Conservation (phyloP, 2,797 vertebrate species). For the Microctenopoma lineatum region DNA sequence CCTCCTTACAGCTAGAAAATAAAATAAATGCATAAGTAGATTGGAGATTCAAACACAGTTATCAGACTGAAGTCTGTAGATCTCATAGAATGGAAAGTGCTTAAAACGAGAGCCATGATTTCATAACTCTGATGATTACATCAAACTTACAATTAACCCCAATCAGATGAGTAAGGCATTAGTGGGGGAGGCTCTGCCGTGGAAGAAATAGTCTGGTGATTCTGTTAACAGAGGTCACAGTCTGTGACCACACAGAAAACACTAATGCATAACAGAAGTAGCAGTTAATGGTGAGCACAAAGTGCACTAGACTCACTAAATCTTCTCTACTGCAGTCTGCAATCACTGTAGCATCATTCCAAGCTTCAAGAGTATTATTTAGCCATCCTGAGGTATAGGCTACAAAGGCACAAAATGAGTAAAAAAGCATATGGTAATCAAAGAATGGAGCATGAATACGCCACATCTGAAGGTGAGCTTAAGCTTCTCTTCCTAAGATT, state of each 20-base stretch:
- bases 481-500: too few relatives aligned
- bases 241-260: neutral
- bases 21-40: neutral
- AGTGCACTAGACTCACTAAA: constrained; percentile 19
- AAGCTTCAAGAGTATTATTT: constrained; percentile 9
- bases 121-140: constrained; percentile 20
- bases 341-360: constrained; percentile 35
- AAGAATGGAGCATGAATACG: neutral
- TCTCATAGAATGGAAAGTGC: neutral
- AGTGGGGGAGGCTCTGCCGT: neutral
- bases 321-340: constrained; percentile 10
- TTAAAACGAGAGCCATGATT: constrained; percentile 6
- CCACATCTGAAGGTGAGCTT: neutral
- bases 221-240: constrained; percentile 45
- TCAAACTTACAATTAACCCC: constrained; percentile 37
- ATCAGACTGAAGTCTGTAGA: neutral
- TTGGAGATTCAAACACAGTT: neutral
- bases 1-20: neutral
- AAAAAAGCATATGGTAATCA: neutral
- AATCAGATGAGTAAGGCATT: constrained; percentile 36
- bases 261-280: constrained; percentile 24
- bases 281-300: constrained; percentile 38
- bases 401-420: neutral
- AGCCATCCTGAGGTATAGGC: neutral
- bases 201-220: constrained; percentile 25